Conservation (phyloP, 2,888 invertebrate genomes). For the Clanis bilineata region DNA sequence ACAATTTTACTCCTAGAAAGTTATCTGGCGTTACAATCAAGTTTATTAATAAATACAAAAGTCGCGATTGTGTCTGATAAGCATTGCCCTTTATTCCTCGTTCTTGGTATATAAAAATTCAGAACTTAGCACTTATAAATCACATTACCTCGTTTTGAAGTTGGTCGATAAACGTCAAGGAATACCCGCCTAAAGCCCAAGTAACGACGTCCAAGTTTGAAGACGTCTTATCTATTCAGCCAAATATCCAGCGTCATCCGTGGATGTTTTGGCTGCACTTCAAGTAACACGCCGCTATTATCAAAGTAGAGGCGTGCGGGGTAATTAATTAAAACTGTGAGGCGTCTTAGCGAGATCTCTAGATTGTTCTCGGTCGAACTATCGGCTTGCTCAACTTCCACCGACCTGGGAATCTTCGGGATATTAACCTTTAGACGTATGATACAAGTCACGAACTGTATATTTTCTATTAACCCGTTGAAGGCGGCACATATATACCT, state of each 20-base stretch:
- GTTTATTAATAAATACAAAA: too few species aligned
- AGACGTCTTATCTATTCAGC: background rate
- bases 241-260: background rate
- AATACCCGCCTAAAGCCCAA: background rate
- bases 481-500: too few species aligned
- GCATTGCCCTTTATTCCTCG: too few species aligned
- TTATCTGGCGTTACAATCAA: too few species aligned
- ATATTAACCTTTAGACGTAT: slow-evolving; percentile 47
- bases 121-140: too few species aligned
- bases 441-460: slow-evolving; percentile 18
- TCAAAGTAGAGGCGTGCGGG: slow-evolving; percentile 25
- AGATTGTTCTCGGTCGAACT: slow-evolving; percentile 61
- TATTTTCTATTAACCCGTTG: too few species aligned
- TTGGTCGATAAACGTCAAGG: background rate
- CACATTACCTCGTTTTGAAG: too few species aligned
- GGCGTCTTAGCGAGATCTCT: slow-evolving; percentile 51
- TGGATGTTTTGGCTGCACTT: slow-evolving; percentile 6
- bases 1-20: too few species aligned
- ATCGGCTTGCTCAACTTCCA: slow-evolving; percentile 60
- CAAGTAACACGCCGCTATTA: slow-evolving; percentile 31
- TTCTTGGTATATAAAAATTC: too few species aligned
- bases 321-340: slow-evolving; percentile 57
- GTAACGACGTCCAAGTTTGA: too few species aligned
- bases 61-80: too few species aligned
- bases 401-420: slow-evolving; percentile 60